A percentile compares a stretch with the other conserved stretches of the same genome.
Evolutionary conservation across 2,797 vertebrate species (phyloP).

Genomic region (Nannoperca australis): DNA sequence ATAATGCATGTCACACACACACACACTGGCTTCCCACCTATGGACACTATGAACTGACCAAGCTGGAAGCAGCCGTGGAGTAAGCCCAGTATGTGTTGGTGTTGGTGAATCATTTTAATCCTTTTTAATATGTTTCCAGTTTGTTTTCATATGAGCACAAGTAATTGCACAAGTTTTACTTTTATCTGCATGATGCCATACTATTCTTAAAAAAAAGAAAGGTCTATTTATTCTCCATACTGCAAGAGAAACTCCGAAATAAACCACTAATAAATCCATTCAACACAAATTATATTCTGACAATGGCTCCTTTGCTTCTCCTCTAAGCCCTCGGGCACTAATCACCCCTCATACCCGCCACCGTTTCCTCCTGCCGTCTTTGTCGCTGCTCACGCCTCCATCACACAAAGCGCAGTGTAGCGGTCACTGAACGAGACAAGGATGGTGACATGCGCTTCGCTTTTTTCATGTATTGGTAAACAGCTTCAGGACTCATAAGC

Average conservation of each 20-base stretch:
- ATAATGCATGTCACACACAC: neutral
- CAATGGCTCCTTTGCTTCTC: neutral
- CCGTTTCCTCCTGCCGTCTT: conserved; percentile 68
- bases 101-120: neutral
- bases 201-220: neutral
- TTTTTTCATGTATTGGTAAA: conserved; percentile 24
- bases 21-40: neutral
- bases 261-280: neutral
- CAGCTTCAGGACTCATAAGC: conserved; percentile 19
- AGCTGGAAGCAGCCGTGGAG: neutral
- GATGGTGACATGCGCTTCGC: conserved; percentile 48
- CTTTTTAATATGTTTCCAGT: neutral
- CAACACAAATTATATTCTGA: neutral
- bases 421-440: conserved; percentile 53
- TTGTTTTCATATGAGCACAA: neutral
- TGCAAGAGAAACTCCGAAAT: neutral
- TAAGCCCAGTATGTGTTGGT: neutral
- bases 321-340: conserved; percentile 34
- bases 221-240: neutral
- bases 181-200: neutral
- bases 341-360: conserved; percentile 56
- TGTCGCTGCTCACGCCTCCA: conserved; percentile 80
- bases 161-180: neutral
- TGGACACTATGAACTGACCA: neutral
- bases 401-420: conserved; percentile 81